Evolutionary conservation across 1,140 invertebrate species (phyloP).

Genomic region (Hyposmocoma kahamanoa): DNA sequence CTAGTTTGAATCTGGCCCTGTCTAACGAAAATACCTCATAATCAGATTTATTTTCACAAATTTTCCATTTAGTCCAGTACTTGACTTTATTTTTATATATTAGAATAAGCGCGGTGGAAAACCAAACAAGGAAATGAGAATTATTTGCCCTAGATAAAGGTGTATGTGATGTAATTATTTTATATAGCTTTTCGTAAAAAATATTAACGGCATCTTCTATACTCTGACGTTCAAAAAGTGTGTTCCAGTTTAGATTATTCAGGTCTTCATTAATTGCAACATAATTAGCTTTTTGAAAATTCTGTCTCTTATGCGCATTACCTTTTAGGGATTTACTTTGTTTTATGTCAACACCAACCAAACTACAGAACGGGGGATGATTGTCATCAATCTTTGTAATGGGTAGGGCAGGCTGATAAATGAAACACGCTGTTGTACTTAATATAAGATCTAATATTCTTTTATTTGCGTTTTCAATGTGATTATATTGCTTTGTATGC

Average conservation of each 20-base stretch:
- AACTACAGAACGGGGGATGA: neutral
- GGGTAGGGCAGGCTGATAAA: neutral
- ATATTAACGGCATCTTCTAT: neutral
- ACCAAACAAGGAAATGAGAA: too few species aligned
- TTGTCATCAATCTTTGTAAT: neutral
- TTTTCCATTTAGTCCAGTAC: too few species aligned
- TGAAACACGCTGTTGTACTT: neutral
- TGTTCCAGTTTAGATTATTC: neutral
- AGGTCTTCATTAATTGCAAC: neutral
- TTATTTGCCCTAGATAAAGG: slow-evolving; percentile 11
- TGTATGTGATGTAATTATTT: neutral
- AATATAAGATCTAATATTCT: neutral
- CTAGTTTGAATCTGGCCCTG: too few species aligned
- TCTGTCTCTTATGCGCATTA: neutral
- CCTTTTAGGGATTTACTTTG: neutral
- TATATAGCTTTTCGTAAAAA: neutral
- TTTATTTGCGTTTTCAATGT: neutral
- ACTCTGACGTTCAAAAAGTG: neutral
- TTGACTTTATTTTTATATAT: too few species aligned
- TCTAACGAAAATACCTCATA: too few species aligned
- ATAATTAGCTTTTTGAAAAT: slow-evolving; percentile 2
- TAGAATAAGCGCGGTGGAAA: too few species aligned
- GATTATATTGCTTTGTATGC: neutral
- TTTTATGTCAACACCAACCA: neutral
- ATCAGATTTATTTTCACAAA: too few species aligned